phyloP scores from a whole-genome alignment of 92 coral and sea anemone species.

The Chrysogorgia sp. region DNA sequence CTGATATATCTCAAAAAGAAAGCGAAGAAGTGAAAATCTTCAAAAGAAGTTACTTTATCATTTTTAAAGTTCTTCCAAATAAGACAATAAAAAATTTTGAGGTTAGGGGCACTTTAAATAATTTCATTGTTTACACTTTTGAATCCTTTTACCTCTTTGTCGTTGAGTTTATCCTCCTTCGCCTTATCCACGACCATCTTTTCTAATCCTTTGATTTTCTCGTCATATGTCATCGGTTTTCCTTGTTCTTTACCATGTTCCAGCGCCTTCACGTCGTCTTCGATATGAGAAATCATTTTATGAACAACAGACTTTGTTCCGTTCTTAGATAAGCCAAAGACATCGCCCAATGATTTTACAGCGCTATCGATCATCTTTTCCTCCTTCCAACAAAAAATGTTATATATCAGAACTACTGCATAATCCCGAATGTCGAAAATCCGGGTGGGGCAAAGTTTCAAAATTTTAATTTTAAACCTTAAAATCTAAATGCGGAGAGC shows the following conservation, averaged over 20 bases:
- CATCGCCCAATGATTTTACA: constrained; percentile 14
- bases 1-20: too few species aligned
- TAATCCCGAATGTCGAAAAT: too few species aligned
- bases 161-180: not conserved
- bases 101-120: too few species aligned
- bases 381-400: constrained; percentile 19
- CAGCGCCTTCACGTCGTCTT: constrained; percentile 1
- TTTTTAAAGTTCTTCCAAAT: too few species aligned
- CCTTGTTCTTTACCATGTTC: not conserved
- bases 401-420: too few species aligned
- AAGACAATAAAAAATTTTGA: too few species aligned
- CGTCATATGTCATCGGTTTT: constrained; percentile 16
- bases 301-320: not conserved
- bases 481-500: too few species aligned
- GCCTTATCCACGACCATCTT: constrained; percentile 36
- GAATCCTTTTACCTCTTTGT: constrained; percentile 9
- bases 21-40: not conserved
- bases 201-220: constrained; percentile 27
- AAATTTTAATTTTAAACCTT: too few species aligned
- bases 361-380: constrained; percentile 13
- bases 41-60: too few species aligned
- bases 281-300: not conserved
- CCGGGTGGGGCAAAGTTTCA: too few species aligned
- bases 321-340: constrained; percentile 1
- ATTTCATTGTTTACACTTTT: not conserved